Conservation (phyloP, 2,113 vertebrate genomes). For the Parotia lawesii region DNA sequence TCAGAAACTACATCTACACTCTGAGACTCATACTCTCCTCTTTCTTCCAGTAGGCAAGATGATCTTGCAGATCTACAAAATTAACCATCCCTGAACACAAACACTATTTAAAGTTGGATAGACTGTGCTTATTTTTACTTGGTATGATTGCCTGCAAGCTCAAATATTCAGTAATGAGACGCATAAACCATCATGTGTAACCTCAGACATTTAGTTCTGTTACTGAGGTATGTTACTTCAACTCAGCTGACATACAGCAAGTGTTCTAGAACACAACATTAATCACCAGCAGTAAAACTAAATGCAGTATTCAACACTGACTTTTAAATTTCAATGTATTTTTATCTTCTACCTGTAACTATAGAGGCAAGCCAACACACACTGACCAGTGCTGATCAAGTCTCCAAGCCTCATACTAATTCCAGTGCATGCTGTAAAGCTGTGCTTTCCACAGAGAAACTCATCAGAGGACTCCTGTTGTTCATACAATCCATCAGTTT, state of each 20-base stretch:
- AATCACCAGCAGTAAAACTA: background rate
- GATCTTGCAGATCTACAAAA: background rate
- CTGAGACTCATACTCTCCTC: background rate
- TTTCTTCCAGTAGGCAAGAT: background rate
- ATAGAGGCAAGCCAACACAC: background rate
- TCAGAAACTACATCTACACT: background rate
- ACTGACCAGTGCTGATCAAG: background rate
- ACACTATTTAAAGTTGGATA: background rate
- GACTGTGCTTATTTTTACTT: background rate
- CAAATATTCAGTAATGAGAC: background rate
- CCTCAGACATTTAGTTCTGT: background rate
- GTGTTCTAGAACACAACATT: background rate
- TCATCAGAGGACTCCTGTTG: background rate
- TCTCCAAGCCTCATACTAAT: background rate
- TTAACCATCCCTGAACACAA: background rate
- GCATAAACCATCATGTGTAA: background rate
- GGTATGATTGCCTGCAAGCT: background rate
- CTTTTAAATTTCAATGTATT: background rate
- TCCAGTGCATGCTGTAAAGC: fast-evolving
- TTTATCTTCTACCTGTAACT: background rate
- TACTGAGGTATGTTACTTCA: fast-evolving
- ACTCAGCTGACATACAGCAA: background rate
- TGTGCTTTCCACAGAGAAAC: background rate
- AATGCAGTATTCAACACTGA: background rate
- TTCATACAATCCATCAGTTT: background rate